Base-by-base conservation (phyloP, 2,888 invertebrate genomes). In the Polymixis lichenea region DNA sequence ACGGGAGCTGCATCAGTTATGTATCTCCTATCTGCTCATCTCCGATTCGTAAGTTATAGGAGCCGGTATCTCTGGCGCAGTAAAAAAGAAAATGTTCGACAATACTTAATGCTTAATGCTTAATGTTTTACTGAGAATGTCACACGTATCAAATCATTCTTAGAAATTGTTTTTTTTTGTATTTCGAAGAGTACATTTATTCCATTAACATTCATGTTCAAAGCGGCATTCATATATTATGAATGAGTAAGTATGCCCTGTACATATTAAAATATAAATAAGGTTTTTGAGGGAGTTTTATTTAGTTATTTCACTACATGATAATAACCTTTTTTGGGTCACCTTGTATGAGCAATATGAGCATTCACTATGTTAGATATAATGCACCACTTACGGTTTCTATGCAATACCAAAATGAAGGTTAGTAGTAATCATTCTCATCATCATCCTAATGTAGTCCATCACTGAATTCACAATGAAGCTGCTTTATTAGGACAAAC, bases 321-420 rank as follows among this genome's bases (percentile, higher is more conserved):
- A 9, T 6, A 66, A 17, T 22, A 32, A 53, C 32, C n/a, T 28
- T 53, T 53, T 53, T 51, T 53, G 38, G 72, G 53, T 55, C 53
- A 69, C 25, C 43, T 69, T 70, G 22, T 69, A 43, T 53, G 13
- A 72, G 53, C 53, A 72, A 17, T 69, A 43, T 43, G 13, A 72
- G 53, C 43, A 72, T 43, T 28, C 51, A 22, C 11, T 19, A 51
- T 11, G 15, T 53, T 25, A 72, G 25, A 38, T 17, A 17, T 53
- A 43, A 28, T 25, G 13, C 17, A 28, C 11, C 22, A 72, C 72
- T 72, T 69, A 72, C 71, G 25, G 38, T 67, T 53, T 53, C 6
- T 38, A 38, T n/a, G 19, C 25, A 28, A 25, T 43, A 53, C 22
- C 4, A 22, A 28, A 72, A 72, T 38, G 32, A 43, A 43, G 43